These are phyloP conservation scores for Laterallus jamaicensis DNA, from an alignment of 2,113 vertebrate genomes.

Conservation along the genomic window DNA sequence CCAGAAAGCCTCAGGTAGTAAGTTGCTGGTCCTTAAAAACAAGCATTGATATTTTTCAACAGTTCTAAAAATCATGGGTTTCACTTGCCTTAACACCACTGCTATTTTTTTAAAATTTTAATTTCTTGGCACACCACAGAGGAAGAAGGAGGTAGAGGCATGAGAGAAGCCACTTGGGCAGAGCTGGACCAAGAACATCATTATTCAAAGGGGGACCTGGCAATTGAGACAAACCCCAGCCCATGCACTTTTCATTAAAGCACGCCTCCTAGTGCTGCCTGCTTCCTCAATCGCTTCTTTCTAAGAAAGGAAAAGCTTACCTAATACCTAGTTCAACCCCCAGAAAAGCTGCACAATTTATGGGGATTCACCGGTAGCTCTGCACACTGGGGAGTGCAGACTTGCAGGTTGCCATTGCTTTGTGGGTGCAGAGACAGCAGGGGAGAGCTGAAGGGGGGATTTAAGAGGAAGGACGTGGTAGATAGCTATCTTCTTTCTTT, in stretches of 20 bases:
- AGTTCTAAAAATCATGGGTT: background rate
- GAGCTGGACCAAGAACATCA: background rate
- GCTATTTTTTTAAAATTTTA: background rate
- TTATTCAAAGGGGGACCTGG: background rate
- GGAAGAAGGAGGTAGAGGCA: background rate
- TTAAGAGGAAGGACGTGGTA: background rate
- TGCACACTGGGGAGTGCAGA: background rate
- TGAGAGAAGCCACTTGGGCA: background rate
- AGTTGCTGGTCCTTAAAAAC: background rate
- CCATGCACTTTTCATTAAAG: background rate
- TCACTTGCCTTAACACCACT: background rate
- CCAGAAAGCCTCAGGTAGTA: background rate
- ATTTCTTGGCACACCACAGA: background rate
- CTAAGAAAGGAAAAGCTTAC: background rate
- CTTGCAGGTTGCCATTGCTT: background rate
- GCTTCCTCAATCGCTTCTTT: background rate
- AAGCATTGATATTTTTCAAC: background rate
- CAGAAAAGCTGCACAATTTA: background rate
- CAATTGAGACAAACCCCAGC: background rate
- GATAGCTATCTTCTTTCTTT: background rate
- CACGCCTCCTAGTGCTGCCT: background rate
- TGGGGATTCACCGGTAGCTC: background rate
- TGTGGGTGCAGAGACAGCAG: accelerated
- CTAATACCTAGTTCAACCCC: background rate
- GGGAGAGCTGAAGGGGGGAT: background rate